Base-by-base conservation (phyloP, 2,113 vertebrate species). In the Penelope pileata region DNA sequence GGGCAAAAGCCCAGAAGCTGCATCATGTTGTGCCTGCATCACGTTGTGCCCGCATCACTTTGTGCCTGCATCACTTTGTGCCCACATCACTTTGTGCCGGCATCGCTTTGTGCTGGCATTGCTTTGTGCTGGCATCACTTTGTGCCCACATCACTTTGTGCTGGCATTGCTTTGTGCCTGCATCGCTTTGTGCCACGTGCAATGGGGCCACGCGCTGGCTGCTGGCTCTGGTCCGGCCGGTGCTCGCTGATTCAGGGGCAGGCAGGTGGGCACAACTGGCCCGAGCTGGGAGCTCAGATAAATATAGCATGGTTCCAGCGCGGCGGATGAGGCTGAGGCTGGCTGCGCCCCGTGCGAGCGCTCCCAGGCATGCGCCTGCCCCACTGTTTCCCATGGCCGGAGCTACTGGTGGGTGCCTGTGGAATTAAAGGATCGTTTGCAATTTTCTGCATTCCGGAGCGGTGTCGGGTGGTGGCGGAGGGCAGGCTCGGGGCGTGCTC, bases 361-460 rank as follows among this genome's bases (percentile, higher is more conserved):
- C 89, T 93, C 75, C 70, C 6, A 26, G 68, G 80, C 80, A 21
- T 80, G 74, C 43, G 42, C 83, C 74, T 95, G 83, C 67, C 90
- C 91, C 83, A 53, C 26, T 47, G 40, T 83, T 96, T 96, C 92
- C 88, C 95, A 91, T 80, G 94, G 83, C 84, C 1, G 3, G 53
- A 56, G 94, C 93, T 82, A 80, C 94, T 43, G 90, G 76, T 93
- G 95, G 89, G 85, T 86, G 94, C 81, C 72, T 83, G 83, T 81
- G 93, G 93, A 90, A 92, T 95, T 96, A 93, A 96, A 96, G 93
- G 87, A 95, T 94, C 68, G 0, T 36, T 96, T 96, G 91, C 93
- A 83, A 75, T 83, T 81, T 90, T 48, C 81, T 81, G 16, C 95
- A 94, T 97, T 97, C 94, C 95, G 50, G 75, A 40, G 81, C 0